Conservation (phyloP, 2,888 invertebrate species). For the Rapana venosa region DNA sequence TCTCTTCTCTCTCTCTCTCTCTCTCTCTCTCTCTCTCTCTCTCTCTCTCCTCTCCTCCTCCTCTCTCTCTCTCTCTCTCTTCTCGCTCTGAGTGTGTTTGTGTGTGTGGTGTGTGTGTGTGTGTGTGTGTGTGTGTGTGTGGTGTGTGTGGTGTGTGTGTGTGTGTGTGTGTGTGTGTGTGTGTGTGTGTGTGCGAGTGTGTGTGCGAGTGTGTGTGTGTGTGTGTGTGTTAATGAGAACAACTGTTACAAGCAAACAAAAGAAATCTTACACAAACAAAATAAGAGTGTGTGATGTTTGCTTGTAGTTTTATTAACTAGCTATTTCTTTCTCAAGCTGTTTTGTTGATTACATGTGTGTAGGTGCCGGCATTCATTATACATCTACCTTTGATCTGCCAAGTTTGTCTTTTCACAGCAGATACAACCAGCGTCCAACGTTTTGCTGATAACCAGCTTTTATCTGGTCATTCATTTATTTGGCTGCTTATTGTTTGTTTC, state of each 20-base stretch:
- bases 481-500: too few species aligned
- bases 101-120: neutral
- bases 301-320: neutral
- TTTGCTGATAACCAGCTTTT: too few species aligned
- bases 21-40: neutral
- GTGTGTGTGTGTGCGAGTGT: neutral
- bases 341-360: too few species aligned
- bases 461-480: too few species aligned
- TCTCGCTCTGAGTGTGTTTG: neutral
- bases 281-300: neutral
- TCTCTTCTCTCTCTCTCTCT: neutral
- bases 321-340: neutral
- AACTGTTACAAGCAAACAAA: neutral
- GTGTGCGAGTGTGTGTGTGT: neutral
- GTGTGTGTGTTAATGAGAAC: neutral
- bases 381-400: too few species aligned
- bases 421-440: too few species aligned
- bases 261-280: neutral
- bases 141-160: conserved; percentile 14
- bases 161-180: neutral
- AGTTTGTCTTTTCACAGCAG: too few species aligned
- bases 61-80: conserved; percentile 3
- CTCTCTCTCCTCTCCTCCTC: neutral
- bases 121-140: too few species aligned
- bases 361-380: too few species aligned